Evolutionary conservation across 2,888 invertebrate species (phyloP), one percentile per base, ranked within the genome.

Genomic region (Euzophera pinguis): DNA sequence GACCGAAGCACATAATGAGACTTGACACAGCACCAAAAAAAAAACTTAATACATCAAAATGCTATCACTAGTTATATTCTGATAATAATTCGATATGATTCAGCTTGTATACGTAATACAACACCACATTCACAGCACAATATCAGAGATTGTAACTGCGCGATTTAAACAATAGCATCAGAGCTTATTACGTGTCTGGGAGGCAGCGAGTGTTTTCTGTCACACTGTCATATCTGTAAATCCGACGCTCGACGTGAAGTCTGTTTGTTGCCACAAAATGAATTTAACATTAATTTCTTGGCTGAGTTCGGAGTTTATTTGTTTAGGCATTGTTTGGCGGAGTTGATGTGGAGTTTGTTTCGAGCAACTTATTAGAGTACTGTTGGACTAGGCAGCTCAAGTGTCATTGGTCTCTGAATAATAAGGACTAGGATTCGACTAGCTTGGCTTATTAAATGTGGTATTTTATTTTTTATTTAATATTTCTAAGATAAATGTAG

Each of bases 101-200:
- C 2, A 22, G 5, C 22, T 22, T 22, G 22, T 22, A 22, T 5
- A 22, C 22, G 22, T 32, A 7, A 32, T 32, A 32, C 32, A 22
- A 5, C 32, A 7, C 32, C 10, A 16, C 17, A 43, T 43, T 27
- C 12, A 43, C 12, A 43, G 12, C 12, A 43, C 12, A 43, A 22
- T 43, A 43, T 43, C 42, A 43, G 27, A 32, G 32, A 32, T 37
- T 37, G 14, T 47, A 68, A 65, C 67, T 63, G 53, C 6, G 27
- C 67, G 58, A 69, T 69, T 72, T 71, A 69, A 71, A 78, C 78
- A 80, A 78, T 75, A 69, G 66, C 67, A 65, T 70, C 22, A 22
- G 62, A 69, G 70, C 72, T 74, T 74, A 75, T 71, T 70, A 73
- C 69, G 59, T 68, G 70, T 71, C 66, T 53, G 58, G 59, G 50